Evolutionary conservation across 2,888 invertebrate species (phyloP).

Genomic region (Vesta saturnalis): DNA sequence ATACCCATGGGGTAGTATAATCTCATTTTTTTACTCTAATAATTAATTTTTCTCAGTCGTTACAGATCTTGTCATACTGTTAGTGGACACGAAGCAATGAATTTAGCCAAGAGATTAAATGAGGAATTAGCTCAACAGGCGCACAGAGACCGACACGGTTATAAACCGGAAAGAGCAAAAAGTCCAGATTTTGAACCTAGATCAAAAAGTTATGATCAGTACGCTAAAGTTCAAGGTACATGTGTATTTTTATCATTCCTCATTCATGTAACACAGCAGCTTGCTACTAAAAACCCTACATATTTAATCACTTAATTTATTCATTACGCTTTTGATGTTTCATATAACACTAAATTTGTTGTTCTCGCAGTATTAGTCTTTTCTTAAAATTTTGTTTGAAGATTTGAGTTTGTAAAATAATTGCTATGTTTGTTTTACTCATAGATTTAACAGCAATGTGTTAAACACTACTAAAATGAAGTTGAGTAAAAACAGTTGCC

Average conservation of each 20-base stretch:
- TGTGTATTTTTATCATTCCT: conserved; percentile 28
- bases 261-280: conserved; percentile 24
- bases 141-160: conserved; percentile 44
- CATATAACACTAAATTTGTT: background rate
- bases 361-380: conserved; percentile 12
- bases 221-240: conserved; percentile 65
- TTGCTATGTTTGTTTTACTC: too few species aligned
- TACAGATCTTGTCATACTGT: conserved; percentile 76
- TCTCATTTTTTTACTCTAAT: background rate
- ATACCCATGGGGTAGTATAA: conserved; percentile 74
- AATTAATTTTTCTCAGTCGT: background rate
- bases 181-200: conserved; percentile 70
- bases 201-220: conserved; percentile 75
- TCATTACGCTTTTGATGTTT: background rate
- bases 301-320: background rate
- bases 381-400: background rate
- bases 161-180: conserved; percentile 55
- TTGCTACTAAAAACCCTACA: background rate
- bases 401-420: too few species aligned
- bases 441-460: background rate
- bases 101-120: conserved; percentile 76
- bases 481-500: too few species aligned
- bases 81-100: conserved; percentile 82
- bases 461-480: too few species aligned
- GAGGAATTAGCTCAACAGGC: conserved; percentile 68